Conservation (phyloP, 2,888 invertebrate genomes). For the Caprella mutica region DNA sequence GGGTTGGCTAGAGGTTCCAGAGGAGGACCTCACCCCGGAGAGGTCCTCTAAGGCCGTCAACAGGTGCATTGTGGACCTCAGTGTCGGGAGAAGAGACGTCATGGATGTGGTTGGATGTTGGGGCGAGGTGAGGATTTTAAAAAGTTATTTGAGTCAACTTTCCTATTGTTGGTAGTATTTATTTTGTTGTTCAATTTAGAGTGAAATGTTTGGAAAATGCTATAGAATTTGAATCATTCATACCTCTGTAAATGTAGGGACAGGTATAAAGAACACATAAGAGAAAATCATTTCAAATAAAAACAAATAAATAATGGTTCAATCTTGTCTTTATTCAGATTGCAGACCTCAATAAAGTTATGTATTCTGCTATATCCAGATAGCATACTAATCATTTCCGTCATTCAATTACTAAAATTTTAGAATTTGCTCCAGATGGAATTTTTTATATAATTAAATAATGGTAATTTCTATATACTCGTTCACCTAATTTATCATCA, state of each 20-base stretch:
- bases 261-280: too few species aligned
- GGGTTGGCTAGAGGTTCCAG: constrained; percentile 91
- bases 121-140: constrained; percentile 72
- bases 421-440: constrained; percentile 19
- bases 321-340: too few species aligned
- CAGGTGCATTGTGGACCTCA: constrained; percentile 90
- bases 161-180: background rate
- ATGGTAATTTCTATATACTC: constrained; percentile 63
- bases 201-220: too few species aligned
- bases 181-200: too few species aligned
- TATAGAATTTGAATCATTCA: too few species aligned
- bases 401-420: constrained; percentile 13
- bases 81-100: constrained; percentile 64
- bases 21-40: constrained; percentile 89
- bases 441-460: constrained; percentile 19
- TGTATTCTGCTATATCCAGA: too few species aligned
- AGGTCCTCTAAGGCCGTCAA: constrained; percentile 89
- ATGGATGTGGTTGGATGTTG: constrained; percentile 65
- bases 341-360: too few species aligned
- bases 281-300: too few species aligned
- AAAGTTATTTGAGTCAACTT: background rate
- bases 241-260: too few species aligned
- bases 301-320: too few species aligned
- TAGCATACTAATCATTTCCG: too few species aligned
- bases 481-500: constrained; percentile 94